phyloP scores from a whole-genome alignment of 2,113 vertebrate genomes.

The Chitala chitala region DNA sequence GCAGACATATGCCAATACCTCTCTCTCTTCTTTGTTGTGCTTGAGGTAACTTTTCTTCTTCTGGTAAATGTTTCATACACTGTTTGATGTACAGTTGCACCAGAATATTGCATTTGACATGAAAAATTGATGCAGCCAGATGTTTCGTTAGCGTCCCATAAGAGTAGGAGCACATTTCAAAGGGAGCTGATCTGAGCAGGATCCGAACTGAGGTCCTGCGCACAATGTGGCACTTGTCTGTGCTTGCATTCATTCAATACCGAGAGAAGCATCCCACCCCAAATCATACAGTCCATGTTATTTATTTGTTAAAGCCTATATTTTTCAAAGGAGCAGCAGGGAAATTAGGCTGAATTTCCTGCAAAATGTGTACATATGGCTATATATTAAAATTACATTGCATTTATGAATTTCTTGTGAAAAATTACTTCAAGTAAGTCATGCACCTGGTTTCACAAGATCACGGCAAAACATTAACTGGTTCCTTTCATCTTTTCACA shows the following conservation, averaged over 20 bases:
- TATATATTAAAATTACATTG: no score
- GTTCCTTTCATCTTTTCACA: no score
- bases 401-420: no score
- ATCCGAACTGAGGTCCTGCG: slow-evolving; percentile 20
- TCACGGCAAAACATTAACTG: no score
- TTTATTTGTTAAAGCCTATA: neutral
- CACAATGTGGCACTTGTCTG: no score
- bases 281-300: neutral
- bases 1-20: neutral
- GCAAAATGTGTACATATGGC: no score
- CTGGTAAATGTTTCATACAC: slow-evolving; percentile 57
- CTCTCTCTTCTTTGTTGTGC: slow-evolving; percentile 25
- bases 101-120: slow-evolving; percentile 43
- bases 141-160: slow-evolving; percentile 50
- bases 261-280: neutral
- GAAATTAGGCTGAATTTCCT: no score
- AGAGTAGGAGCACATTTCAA: slow-evolving; percentile 34
- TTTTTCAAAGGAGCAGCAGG: no score
- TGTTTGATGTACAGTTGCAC: slow-evolving; percentile 42
- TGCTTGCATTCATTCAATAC: neutral
- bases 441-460: no score
- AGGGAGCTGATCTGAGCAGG: slow-evolving; percentile 38
- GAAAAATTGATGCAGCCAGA: slow-evolving; percentile 58
- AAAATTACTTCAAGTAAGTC: no score
- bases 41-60: slow-evolving; percentile 38